These are phyloP conservation scores for Eristalinus aeneus DNA, from an alignment of 2,888 invertebrate species.

Conservation along the genomic window DNA sequence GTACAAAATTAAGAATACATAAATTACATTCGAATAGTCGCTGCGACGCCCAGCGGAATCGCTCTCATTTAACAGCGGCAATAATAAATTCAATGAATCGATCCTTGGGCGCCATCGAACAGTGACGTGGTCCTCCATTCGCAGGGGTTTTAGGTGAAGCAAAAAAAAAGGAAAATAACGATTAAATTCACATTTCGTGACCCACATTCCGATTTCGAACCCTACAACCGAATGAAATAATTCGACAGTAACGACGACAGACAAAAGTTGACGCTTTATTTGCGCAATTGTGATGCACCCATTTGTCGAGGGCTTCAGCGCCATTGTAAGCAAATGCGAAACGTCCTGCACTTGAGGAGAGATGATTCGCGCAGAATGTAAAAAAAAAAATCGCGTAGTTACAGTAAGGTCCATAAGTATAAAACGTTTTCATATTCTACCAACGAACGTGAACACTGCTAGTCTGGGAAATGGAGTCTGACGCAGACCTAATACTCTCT, in stretches of 20 bases:
- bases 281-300: slow-evolving; percentile 18
- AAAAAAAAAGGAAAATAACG: slow-evolving; percentile 3
- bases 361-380: neutral
- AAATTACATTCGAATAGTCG: slow-evolving; percentile 27
- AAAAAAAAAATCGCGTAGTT: neutral
- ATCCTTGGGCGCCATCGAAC: slow-evolving; percentile 22
- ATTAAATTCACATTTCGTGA: slow-evolving; percentile 38
- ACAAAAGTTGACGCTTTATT: slow-evolving; percentile 59
- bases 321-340: slow-evolving; percentile 26
- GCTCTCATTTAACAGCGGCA: slow-evolving; percentile 22
- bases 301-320: slow-evolving; percentile 37
- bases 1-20: slow-evolving; percentile 61
- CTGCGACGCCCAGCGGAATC: neutral
- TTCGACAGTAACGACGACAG: slow-evolving; percentile 40
- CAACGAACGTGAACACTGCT: slow-evolving; percentile 39
- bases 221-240: slow-evolving; percentile 34
- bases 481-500: slow-evolving; percentile 46
- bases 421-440: slow-evolving; percentile 19
- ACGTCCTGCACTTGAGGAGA: neutral
- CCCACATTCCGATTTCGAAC: slow-evolving; percentile 14
- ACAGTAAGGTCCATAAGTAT: slow-evolving; percentile 7
- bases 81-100: slow-evolving; percentile 65
- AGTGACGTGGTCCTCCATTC: neutral
- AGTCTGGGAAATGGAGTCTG: slow-evolving; percentile 23
- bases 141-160: neutral